phyloP scores from a whole-genome alignment of 2,888 invertebrate species.

The Chalcosyrphus nemorum region DNA sequence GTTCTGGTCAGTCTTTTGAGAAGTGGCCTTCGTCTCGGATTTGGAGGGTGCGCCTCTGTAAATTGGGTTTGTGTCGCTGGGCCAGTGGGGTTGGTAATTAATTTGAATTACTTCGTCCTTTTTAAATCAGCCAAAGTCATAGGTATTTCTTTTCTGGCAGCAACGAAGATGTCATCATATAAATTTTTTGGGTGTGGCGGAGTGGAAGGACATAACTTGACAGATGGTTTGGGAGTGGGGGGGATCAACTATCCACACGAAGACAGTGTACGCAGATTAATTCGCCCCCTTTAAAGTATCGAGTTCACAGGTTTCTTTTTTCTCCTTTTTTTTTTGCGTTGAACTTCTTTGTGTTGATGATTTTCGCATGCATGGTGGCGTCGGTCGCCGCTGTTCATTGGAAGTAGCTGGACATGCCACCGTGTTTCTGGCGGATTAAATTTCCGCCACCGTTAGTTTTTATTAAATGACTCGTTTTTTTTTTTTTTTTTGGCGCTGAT shows the following conservation, averaged over 20 bases:
- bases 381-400: conserved; percentile 31
- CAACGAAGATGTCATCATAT: conserved; percentile 26
- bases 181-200: conserved; percentile 14
- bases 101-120: conserved; percentile 40
- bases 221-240: conserved; percentile 64
- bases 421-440: conserved; percentile 60
- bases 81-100: conserved; percentile 24
- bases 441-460: conserved; percentile 68
- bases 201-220: conserved; percentile 45
- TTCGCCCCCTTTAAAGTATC: conserved; percentile 60
- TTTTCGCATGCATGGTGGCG: conserved; percentile 38
- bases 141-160: conserved; percentile 21
- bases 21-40: conserved; percentile 35
- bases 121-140: conserved; percentile 36
- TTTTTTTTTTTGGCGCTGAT: conserved; percentile 12
- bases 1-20: conserved; percentile 27
- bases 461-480: neutral
- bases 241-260: neutral
- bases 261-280: conserved; percentile 24
- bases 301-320: conserved; percentile 20
- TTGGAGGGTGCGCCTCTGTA: conserved; percentile 1
- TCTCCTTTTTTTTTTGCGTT: neutral
- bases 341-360: conserved; percentile 1
- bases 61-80: conserved; percentile 23
- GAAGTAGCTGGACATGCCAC: conserved; percentile 52